Evolutionary conservation across 92 coral and sea anemone genomes (phyloP), one percentile per base, ranked within the genome.

Genomic region (Porites divaricata): DNA sequence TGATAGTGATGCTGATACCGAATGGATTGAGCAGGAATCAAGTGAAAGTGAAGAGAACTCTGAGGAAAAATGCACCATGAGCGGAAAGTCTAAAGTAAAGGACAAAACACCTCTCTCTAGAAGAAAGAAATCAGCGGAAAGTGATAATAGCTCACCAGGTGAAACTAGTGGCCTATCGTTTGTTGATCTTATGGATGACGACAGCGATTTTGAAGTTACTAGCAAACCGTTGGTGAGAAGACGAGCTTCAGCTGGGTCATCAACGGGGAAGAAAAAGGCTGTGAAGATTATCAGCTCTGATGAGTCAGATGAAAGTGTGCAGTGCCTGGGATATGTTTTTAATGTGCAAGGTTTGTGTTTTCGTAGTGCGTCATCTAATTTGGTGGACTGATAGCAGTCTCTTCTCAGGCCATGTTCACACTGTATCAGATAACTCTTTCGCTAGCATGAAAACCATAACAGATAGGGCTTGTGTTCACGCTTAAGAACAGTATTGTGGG

Each of bases 131-230:
- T 70, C 72, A 24, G 8, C 89, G 63, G 72, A 66, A 3, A 56
- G 78, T 72, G 72, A 80, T 22, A 63, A 85, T 50, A 57, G 45
- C 4, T 48, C 78, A 35, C 72, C 80, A 19, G 86, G 52, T 62
- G 81, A 81, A 22, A 76, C 35, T 25, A 85, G n/a, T 51, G 77
- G 79, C 10, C n/a, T 70, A 17, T 77, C 89, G 8, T 87, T 79
- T 69, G 70, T 87, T 16, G 90, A 87, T 15, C 52, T 86, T 56
- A 15, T 90, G 74, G 94, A 89, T 83, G 92, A 89, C 72, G 95
- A 88, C 35, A 89, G 89, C 52, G 95, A 89, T 57, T 83, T 89
- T 88, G 97, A 82, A 65, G 87, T 89, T 6, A 58, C 90, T 1
- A 81, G 86, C 61, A 83, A 81, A 68, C 89, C 93, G 6, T 67